Base-by-base conservation (phyloP, 2,797 vertebrate genomes). In the Micromesistius poutassou region DNA sequence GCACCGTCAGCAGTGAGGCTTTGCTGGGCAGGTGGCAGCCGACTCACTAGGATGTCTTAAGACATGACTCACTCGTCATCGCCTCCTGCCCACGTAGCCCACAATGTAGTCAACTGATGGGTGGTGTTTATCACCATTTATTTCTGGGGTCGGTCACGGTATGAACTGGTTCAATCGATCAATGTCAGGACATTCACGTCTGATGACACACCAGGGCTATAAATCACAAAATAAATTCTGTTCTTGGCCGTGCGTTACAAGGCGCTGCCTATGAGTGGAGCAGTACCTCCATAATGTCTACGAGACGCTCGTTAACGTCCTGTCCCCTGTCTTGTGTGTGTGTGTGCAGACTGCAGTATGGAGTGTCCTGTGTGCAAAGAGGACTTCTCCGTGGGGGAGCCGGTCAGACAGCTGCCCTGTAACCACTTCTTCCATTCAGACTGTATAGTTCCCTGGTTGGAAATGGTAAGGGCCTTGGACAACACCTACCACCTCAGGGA, bases 301-400 rank as follows among this genome's bases (percentile, higher is more conserved):
- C 68, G 6, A 7, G 22, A 16, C 79, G 4, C 76, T 4, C 2
- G 0, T 75, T 3, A 4, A 0, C 73, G 13, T 1, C 14, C 6
- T 76, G 75, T 30, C 35, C 31, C 46, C 46, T 46, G 6, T 62
- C 40, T 73, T 30, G 73, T 55, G 28, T 33, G 73, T 55, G 28
- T 33, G 28, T 55, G 35, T 76, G 12, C 80, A 98, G 97, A 96
- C 80, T 95, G 87, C 46, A 96, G 95, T 87, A 93, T 98, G 94
- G 97, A 99, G 88, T 99, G 98, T 85, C 96, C 98, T 0, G 98
- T 99, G 75, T 99, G 98, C 89, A 99, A 99, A 90, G 97, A 99
- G 80, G 98, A 99, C 90, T 99, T 98, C 71, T n/a, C 89, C 0
- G 90, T 96, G 7, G 95, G 95, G 0, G 97, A 99, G 83, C 93